phyloP scores from a whole-genome alignment of 2,888 invertebrate genomes.

The Anorthoa munda region DNA sequence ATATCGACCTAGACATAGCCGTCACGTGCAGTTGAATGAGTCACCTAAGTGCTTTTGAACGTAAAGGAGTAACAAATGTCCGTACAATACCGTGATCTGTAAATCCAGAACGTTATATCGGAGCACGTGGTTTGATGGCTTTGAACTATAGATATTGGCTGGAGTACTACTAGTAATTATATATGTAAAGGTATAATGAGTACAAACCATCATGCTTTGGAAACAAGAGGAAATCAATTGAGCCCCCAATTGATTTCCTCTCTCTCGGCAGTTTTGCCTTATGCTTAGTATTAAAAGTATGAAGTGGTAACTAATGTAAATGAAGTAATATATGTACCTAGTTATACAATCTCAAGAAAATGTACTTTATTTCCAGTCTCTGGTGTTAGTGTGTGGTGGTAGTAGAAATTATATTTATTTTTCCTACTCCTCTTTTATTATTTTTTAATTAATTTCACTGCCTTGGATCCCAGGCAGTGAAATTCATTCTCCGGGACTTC shows the following conservation, averaged over 20 bases:
- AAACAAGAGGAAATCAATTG: background rate
- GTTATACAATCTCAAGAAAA: background rate
- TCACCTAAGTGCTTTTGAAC: conserved; percentile 55
- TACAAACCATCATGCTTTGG: background rate
- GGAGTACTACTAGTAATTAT: background rate
- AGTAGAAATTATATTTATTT: too few relatives aligned
- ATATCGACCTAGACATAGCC: conserved; percentile 45
- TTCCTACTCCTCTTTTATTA: too few relatives aligned
- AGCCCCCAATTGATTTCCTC: background rate
- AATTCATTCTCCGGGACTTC: too few relatives aligned
- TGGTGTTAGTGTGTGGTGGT: background rate
- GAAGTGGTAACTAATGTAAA: background rate
- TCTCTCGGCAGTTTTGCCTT: background rate
- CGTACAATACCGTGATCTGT: conserved; percentile 51
- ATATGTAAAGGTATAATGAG: background rate
- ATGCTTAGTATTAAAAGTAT: background rate
- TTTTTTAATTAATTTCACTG: too few relatives aligned
- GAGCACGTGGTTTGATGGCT: conserved; percentile 49
- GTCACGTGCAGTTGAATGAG: conserved; percentile 47
- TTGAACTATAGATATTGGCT: conserved; percentile 35
- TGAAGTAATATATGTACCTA: background rate
- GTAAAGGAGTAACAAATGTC: conserved; percentile 54
- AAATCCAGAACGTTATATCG: conserved; percentile 48
- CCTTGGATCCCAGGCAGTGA: too few relatives aligned
- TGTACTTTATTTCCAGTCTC: background rate